Evolutionary conservation across 2,113 vertebrate genomes (phyloP), one percentile per base, ranked within the genome.

Genomic region (Rhadina sibilatrix): DNA sequence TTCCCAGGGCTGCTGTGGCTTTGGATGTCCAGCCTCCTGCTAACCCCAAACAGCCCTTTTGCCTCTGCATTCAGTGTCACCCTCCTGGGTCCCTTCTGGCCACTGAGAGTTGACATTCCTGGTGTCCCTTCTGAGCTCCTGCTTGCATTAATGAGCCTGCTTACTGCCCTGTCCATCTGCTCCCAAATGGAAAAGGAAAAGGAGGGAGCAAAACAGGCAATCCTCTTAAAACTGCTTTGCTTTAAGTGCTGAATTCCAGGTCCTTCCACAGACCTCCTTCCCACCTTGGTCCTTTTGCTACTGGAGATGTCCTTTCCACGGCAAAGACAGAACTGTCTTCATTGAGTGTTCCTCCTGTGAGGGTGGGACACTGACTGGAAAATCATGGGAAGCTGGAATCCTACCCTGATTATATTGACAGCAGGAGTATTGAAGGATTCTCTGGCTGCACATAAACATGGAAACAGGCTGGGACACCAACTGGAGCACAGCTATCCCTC

Each of bases 1-100:
- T 95, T 97, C 96, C 93, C 95, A 96, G 95, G 96, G 80, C 64
- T 95, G 71, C 2, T 15, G 59, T 49, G 82, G 49, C 50, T 90
- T 69, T 86, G 83, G 66, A 71, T 88, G 50, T 81, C 42, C 72
- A 83, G 60, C 50, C 42, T 90, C 42, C 85, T 54, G 54, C 71
- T 83, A 24, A 80, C 5, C 79, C 37, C 61, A 31, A 50, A 30
- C 5, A 86, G 50, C 19, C 50, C 50, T 66, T 78, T 74, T 72
- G 93, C 93, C 75, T 71, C 76, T 12, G 2, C 78, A 15, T 19
- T 57, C 82, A 15, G 54, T 59, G 86, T 92, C 86, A 78, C 33
- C 49, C 52, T 74, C 61, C 31, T 0, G 0, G 23, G 11, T 70
- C 42, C 54, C 66, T 50, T 92, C 71, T 80, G 84, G 65, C 53